A percentile compares a stretch with the other conserved stretches of the same genome.
Evolutionary conservation across 1,140 invertebrate species (phyloP).

Genomic region (Steinernema feltiae): DNA sequence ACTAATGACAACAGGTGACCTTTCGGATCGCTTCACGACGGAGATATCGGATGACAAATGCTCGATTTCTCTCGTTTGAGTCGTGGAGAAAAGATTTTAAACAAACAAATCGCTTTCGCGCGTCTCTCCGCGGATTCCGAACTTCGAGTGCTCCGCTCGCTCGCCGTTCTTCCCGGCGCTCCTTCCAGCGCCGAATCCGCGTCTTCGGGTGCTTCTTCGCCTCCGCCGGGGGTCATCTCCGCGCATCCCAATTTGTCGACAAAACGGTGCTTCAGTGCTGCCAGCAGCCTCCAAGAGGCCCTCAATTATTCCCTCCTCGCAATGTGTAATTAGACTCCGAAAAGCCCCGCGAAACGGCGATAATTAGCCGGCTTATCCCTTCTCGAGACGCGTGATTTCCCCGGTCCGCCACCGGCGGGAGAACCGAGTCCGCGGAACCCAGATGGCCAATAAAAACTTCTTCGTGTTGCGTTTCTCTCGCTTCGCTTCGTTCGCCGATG

Average conservation of each 20-base stretch:
- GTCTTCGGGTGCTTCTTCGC: too few species aligned
- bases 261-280: not conserved
- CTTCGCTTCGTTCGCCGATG: not conserved
- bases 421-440: not conserved
- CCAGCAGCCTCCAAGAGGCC: not conserved
- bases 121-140: too few species aligned
- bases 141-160: too few species aligned
- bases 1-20: conserved; percentile 11
- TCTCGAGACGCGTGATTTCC: not conserved
- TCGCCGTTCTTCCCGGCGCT: too few species aligned
- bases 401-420: too few species aligned
- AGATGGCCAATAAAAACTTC: conserved; percentile 15
- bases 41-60: not conserved
- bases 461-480: not conserved
- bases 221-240: not conserved
- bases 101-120: too few species aligned
- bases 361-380: conserved; percentile 4
- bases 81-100: too few species aligned
- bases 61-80: not conserved
- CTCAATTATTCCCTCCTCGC: not conserved
- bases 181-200: too few species aligned
- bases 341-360: not conserved
- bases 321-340: conserved; percentile 4
- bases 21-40: not conserved
- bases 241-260: not conserved